Conservation (phyloP, 2,797 vertebrate species). For the Podarcis lilfordi region DNA sequence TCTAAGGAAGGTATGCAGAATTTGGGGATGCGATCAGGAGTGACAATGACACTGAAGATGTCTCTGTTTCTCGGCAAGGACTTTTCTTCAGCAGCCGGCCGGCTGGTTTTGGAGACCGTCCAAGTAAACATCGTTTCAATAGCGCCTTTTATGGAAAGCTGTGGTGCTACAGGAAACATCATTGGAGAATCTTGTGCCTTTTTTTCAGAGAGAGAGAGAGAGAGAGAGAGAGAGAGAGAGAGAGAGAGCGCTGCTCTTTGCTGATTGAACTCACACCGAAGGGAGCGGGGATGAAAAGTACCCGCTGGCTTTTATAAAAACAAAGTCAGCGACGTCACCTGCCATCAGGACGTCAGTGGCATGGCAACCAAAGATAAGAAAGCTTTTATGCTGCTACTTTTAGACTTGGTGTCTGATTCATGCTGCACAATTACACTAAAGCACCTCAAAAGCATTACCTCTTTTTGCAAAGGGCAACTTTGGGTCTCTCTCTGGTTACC, state of each 20-base stretch:
- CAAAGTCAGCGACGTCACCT: constrained; percentile 56
- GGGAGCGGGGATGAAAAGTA: constrained; percentile 44
- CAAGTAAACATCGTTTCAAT: constrained; percentile 67
- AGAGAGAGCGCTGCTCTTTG: constrained; percentile 20
- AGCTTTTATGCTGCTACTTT: constrained; percentile 53
- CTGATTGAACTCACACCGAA: constrained; percentile 52
- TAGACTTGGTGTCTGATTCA: constrained; percentile 60
- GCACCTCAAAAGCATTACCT: constrained; percentile 50
- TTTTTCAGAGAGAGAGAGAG: neutral
- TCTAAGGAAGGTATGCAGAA: constrained; percentile 74
- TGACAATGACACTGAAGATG: constrained; percentile 72
- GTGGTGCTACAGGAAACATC: constrained; percentile 60
- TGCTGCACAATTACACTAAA: constrained; percentile 51
- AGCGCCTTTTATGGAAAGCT: constrained; percentile 57
- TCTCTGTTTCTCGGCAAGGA: constrained; percentile 54
- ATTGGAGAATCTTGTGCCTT: constrained; percentile 30
- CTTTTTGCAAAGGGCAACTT: constrained; percentile 39
- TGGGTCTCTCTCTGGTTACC: neutral
- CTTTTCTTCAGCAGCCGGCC: constrained; percentile 50
- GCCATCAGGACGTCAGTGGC: constrained; percentile 66
- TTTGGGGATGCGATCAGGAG: constrained; percentile 71
- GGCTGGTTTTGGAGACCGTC: constrained; percentile 56
- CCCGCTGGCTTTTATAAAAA: constrained; percentile 71
- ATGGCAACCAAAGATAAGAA: constrained; percentile 75
- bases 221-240: no score